phyloP scores from a whole-genome alignment of 2,888 invertebrate genomes.

The Eristalis tenax region DNA sequence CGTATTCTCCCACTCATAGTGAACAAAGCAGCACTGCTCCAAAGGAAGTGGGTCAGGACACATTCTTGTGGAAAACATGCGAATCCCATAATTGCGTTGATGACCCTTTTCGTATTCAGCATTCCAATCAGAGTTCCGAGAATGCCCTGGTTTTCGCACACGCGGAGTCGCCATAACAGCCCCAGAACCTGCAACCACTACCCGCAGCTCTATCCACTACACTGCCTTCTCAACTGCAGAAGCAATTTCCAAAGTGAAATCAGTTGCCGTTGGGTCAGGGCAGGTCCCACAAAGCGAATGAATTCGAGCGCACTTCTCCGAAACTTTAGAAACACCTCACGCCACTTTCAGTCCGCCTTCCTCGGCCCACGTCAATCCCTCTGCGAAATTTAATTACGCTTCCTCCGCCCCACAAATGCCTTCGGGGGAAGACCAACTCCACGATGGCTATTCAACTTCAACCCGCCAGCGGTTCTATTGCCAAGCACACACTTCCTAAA shows the following conservation, averaged over 20 bases:
- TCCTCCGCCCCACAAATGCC: not conserved
- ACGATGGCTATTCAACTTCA: conserved; percentile 29
- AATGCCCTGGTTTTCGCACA: too few relatives aligned
- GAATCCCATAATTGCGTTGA: too few relatives aligned
- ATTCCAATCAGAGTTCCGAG: too few relatives aligned
- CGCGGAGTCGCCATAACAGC: too few relatives aligned
- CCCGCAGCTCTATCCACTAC: too few relatives aligned
- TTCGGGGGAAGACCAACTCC: not conserved
- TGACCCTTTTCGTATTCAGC: too few relatives aligned
- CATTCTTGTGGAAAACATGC: too few relatives aligned
- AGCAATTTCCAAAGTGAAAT: not conserved
- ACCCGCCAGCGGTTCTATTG: conserved; percentile 38
- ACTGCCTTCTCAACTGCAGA: not conserved
- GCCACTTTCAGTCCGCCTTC: too few relatives aligned
- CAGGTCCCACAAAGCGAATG: not conserved
- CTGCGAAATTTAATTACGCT: not conserved
- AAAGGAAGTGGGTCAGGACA: too few relatives aligned
- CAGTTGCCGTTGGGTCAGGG: not conserved
- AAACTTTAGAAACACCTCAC: not conserved
- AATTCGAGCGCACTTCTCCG: not conserved
- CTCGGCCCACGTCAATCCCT: not conserved
- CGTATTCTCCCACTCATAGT: too few relatives aligned
- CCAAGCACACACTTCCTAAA: conserved; percentile 48
- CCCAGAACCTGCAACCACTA: too few relatives aligned
- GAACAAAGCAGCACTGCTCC: too few relatives aligned